Conservation (phyloP, 2,797 vertebrate genomes). For the Gila robusta region DNA sequence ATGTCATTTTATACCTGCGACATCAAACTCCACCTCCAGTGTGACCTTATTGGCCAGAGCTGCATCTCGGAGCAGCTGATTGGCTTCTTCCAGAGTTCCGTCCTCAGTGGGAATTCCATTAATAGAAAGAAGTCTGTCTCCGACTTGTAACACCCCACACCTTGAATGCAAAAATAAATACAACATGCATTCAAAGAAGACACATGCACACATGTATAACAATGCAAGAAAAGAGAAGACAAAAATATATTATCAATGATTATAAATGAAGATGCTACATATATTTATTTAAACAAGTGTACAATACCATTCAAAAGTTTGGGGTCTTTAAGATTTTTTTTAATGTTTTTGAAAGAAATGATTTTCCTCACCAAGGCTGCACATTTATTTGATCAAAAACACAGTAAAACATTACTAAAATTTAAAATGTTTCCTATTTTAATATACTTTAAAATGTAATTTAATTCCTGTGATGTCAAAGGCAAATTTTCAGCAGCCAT, state of each 20-base stretch:
- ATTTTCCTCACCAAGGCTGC: neutral
- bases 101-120: slow-evolving; percentile 94
- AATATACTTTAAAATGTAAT: neutral
- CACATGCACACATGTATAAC: neutral
- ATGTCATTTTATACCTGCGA: slow-evolving; percentile 83
- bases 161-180: slow-evolving; percentile 70
- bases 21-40: slow-evolving; percentile 95
- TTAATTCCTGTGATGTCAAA: neutral
- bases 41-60: slow-evolving; percentile 92
- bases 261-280: neutral
- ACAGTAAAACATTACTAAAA: neutral
- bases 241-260: neutral
- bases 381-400: neutral
- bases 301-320: neutral
- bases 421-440: neutral
- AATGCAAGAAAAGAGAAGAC: neutral
- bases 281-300: neutral
- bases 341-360: neutral
- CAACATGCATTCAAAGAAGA: slow-evolving; percentile 2
- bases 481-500: neutral
- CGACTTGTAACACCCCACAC: slow-evolving; percentile 94
- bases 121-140: slow-evolving; percentile 93
- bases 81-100: slow-evolving; percentile 95
- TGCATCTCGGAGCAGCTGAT: slow-evolving; percentile 93
- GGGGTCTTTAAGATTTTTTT: neutral